Evolutionary conservation across 2,888 invertebrate genomes (phyloP).

Genomic region (Gari tellinella): DNA sequence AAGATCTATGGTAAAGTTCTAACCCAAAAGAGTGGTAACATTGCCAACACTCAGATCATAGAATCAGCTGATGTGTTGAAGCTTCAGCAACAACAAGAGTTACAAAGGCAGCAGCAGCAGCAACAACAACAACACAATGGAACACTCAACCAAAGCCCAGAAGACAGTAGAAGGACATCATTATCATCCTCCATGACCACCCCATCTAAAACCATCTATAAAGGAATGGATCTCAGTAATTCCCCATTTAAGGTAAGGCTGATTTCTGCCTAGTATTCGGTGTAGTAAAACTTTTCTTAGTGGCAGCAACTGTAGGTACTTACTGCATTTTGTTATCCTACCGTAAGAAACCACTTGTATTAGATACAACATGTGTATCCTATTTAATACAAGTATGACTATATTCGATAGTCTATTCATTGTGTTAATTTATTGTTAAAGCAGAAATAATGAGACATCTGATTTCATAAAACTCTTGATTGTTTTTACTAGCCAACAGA

Average conservation of each 20-base stretch:
- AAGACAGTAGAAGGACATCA: slow-evolving; percentile 23
- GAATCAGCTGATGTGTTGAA: slow-evolving; percentile 88
- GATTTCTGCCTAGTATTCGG: not conserved
- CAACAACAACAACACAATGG: slow-evolving; percentile 36
- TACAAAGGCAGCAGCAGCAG: slow-evolving; percentile 84
- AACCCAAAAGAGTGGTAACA: slow-evolving; percentile 71
- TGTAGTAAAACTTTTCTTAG: not conserved
- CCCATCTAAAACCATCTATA: slow-evolving; percentile 37
- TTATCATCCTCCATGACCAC: slow-evolving; percentile 12
- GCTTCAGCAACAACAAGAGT: slow-evolving; percentile 84
- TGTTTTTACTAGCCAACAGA: slow-evolving; percentile 73
- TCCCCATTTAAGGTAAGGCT: slow-evolving; percentile 75
- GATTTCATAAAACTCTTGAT: no score
- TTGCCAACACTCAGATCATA: slow-evolving; percentile 85
- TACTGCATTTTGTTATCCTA: not conserved
- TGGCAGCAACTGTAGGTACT: not conserved
- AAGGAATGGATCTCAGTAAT: slow-evolving; percentile 55
- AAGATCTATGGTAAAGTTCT: slow-evolving; percentile 94
- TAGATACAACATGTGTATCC: no score
- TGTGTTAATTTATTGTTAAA: no score
- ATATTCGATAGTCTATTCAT: no score
- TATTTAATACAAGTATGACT: no score
- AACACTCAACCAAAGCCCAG: slow-evolving; percentile 10
- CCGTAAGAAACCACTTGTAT: no score
- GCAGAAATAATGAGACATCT: no score